These are phyloP conservation scores for Aricia agestis DNA, from an alignment of 1,140 invertebrate species.

Conservation along the genomic window DNA sequence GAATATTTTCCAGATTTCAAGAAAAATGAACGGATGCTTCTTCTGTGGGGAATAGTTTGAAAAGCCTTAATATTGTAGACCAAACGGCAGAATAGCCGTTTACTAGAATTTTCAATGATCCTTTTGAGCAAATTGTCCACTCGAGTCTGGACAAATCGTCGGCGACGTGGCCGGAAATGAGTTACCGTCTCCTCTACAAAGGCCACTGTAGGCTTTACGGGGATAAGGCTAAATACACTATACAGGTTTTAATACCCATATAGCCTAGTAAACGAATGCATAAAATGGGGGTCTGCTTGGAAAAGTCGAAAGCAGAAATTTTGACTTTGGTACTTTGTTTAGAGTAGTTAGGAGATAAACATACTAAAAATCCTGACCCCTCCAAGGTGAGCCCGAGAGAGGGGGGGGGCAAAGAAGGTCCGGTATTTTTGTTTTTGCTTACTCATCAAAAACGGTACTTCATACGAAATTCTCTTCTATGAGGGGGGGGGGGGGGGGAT, in stretches of 20 bases:
- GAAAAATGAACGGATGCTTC: neutral
- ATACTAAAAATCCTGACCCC: no score
- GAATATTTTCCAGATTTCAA: neutral
- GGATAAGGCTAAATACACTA: neutral
- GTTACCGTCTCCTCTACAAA: conserved; percentile 6
- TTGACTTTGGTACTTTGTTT: no score
- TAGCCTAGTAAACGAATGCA: no score
- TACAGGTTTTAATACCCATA: neutral
- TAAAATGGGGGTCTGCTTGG: no score
- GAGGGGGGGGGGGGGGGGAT: no score
- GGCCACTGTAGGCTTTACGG: neutral
- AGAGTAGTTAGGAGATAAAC: no score
- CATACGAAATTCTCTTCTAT: no score
- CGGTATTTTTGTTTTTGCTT: no score
- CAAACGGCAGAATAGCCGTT: neutral
- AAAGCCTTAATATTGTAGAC: neutral
- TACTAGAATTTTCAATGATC: conserved; percentile 2
- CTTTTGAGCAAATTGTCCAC: neutral
- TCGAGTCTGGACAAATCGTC: conserved; percentile 2
- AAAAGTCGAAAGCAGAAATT: no score
- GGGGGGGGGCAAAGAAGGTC: no score
- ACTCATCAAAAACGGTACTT: no score
- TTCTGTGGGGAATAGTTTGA: neutral
- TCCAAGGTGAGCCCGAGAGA: no score
- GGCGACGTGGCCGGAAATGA: conserved; percentile 1